Evolutionary conservation across 2,888 invertebrate genomes (phyloP).

Genomic region (Scelioninae gen. 2): DNA sequence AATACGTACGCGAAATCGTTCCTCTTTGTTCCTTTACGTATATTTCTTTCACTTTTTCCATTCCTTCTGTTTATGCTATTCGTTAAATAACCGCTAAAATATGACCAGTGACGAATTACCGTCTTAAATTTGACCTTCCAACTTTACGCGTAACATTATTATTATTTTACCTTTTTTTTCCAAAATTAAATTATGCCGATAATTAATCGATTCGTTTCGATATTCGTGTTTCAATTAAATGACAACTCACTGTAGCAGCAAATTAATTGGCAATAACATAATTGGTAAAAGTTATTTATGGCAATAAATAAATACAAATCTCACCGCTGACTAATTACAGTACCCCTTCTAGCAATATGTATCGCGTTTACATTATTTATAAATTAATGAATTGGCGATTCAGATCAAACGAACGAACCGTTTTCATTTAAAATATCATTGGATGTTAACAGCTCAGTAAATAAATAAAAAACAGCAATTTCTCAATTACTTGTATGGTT

Average conservation of each 20-base stretch:
- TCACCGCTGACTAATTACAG: constrained; percentile 1
- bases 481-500: no score
- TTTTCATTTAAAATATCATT: no score
- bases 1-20: background rate
- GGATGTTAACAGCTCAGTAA: no score
- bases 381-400: no score
- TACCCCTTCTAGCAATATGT: background rate
- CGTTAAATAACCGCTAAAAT: constrained; percentile 8
- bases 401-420: no score
- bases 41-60: background rate
- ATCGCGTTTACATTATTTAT: no score
- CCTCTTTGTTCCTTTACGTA: no score
- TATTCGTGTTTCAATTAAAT: background rate
- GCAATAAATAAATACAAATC: constrained; percentile 19
- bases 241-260: background rate
- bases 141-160: no score
- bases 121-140: constrained; percentile 2
- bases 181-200: background rate
- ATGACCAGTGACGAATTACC: background rate
- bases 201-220: constrained; percentile 15
- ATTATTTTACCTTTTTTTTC: background rate
- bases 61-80: background rate
- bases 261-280: constrained; percentile 10
- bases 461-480: no score
- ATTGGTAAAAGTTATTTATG: constrained; percentile 13